These are phyloP conservation scores for Ganaspis sp. DNA, from an alignment of 1,140 invertebrate genomes.

Conservation along the genomic window DNA sequence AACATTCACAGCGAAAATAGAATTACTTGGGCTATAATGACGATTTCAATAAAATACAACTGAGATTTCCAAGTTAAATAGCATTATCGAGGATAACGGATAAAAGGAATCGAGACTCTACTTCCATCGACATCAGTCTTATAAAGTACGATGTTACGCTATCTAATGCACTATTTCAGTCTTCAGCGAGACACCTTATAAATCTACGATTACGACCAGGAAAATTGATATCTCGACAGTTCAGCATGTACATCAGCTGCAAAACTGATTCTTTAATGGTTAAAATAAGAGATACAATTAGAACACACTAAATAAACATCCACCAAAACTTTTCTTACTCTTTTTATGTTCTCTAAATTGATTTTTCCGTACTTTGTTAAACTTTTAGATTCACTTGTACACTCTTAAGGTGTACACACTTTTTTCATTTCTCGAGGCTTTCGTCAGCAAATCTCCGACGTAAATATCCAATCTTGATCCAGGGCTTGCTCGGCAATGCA, in stretches of 20 bases:
- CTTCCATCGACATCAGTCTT: neutral
- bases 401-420: neutral
- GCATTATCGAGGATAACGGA: neutral
- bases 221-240: constrained; percentile 4
- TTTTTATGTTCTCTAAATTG: no score
- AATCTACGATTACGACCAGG: neutral
- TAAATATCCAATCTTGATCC: constrained; percentile 23
- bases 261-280: neutral
- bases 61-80: constrained; percentile 24
- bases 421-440: neutral
- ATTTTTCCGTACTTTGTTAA: no score
- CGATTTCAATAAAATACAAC: constrained; percentile 19
- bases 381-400: neutral
- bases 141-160: constrained; percentile 15
- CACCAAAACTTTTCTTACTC: no score
- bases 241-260: neutral
- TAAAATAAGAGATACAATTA: no score
- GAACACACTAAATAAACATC: no score
- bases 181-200: constrained; percentile 5
- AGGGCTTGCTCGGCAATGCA: constrained; percentile 15
- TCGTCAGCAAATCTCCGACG: constrained; percentile 17
- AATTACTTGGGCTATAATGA: neutral
- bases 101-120: neutral
- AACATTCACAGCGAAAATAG: constrained; percentile 4
- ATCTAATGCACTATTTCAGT: constrained; percentile 20